Percentiles rank a stretch among this genome's conserved stretches.
Evolutionary conservation across 2,113 vertebrate species (phyloP).

Genomic region (Indri indri): DNA sequence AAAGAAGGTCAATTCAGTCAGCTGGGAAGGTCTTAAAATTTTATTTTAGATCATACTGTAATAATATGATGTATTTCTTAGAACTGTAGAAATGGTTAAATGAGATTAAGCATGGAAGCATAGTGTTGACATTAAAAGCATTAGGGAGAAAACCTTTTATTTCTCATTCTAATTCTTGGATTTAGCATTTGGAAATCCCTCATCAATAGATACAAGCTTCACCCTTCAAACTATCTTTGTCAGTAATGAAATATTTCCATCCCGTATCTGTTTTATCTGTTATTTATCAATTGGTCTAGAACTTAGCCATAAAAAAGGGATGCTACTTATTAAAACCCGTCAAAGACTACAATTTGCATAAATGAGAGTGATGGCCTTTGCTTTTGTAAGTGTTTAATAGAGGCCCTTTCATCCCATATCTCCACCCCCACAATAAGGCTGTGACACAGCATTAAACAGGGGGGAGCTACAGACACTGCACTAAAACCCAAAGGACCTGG

Average conservation of each 20-base stretch:
- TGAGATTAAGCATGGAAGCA: neutral
- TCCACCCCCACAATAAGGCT: neutral
- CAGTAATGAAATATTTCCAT: slow-evolving; percentile 29
- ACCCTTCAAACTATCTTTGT: slow-evolving; percentile 7
- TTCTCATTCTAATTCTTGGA: neutral
- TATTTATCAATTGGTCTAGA: neutral
- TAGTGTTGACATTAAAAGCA: neutral
- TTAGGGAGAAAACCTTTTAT: neutral
- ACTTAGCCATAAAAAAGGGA: neutral
- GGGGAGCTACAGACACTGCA: neutral
- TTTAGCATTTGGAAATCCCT: slow-evolving; percentile 5
- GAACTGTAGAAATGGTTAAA: neutral
- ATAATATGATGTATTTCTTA: neutral
- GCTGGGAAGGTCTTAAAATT: too few species aligned
- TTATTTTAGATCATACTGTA: too few species aligned
- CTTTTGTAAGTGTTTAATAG: neutral
- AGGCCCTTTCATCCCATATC: neutral
- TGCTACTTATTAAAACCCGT: neutral
- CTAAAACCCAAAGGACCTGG: neutral
- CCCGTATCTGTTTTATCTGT: neutral
- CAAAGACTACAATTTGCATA: neutral
- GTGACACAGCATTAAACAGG: neutral
- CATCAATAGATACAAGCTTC: neutral
- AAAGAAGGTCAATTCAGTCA: too few species aligned
- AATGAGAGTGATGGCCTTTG: neutral